phyloP scores from a whole-genome alignment of 2,113 vertebrate genomes.

The Hydropotes inermis region DNA sequence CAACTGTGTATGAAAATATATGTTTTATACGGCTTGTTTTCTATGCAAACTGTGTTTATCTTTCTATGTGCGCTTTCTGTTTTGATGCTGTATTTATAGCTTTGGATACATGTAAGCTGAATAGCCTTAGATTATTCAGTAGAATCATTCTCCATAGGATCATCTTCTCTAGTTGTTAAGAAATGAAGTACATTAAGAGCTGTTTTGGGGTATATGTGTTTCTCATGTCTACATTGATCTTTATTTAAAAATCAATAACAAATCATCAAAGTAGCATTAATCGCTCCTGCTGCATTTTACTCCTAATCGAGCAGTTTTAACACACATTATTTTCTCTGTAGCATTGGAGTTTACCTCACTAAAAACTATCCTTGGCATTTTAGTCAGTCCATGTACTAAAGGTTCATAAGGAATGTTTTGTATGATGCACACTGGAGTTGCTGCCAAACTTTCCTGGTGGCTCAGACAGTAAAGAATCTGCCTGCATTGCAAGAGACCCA shows the following conservation, averaged over 20 bases:
- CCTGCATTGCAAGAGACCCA: neutral
- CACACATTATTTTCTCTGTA: neutral
- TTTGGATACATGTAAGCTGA: neutral
- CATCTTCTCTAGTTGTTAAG: neutral
- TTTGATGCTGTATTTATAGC: neutral
- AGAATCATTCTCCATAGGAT: neutral
- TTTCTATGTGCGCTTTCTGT: neutral
- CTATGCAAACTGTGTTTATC: neutral
- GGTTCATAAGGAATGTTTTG: neutral
- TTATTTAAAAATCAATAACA: neutral
- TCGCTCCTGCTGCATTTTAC: neutral
- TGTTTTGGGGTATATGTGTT: neutral
- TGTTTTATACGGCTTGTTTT: neutral
- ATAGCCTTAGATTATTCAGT: neutral
- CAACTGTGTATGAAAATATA: neutral
- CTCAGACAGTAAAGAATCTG: neutral
- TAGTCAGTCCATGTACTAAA: neutral
- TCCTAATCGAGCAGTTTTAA: neutral
- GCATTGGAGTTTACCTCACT: neutral
- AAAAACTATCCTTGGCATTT: neutral
- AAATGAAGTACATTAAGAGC: neutral
- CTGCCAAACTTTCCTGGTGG: neutral
- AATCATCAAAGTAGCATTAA: neutral
- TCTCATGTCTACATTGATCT: neutral
- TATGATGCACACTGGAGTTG: neutral